Percentiles rank a stretch among this genome's conserved stretches.
Conservation (phyloP, 1,140 invertebrate genomes). For the Eubasilissa regina region DNA sequence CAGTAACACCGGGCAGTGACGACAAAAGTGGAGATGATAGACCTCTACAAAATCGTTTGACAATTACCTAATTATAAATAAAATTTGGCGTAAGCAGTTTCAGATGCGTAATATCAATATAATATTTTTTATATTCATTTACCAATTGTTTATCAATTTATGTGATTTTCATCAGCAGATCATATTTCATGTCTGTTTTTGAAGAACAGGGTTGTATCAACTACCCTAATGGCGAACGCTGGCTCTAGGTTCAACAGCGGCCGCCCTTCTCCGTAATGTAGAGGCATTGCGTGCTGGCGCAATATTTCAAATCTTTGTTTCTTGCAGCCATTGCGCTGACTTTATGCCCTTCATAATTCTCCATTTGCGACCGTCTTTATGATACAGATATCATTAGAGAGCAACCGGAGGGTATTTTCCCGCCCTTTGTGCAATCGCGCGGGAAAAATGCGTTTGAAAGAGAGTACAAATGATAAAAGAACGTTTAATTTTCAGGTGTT, state of each 20-base stretch:
- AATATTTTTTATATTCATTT: too few relatives aligned
- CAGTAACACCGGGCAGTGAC: too few relatives aligned
- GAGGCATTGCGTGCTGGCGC: slow-evolving; percentile 55
- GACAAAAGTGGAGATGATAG: too few relatives aligned
- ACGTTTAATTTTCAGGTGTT: background rate
- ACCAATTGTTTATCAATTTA: too few relatives aligned
- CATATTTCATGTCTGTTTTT: too few relatives aligned
- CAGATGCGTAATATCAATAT: too few relatives aligned
- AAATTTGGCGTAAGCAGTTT: too few relatives aligned
- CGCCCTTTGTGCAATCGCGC: background rate
- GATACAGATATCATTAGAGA: slow-evolving; percentile 59
- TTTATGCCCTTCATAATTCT: slow-evolving; percentile 60
- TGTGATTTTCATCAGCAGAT: too few relatives aligned
- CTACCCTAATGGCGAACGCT: background rate
- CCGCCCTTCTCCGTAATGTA: slow-evolving; percentile 47
- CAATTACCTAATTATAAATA: too few relatives aligned
- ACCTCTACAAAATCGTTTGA: too few relatives aligned
- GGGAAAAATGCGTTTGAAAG: slow-evolving; percentile 3
- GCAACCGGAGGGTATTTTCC: slow-evolving; percentile 1
- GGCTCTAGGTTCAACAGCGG: background rate
- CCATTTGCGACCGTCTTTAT: slow-evolving; percentile 58
- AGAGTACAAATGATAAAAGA: background rate
- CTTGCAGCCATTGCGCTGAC: slow-evolving; percentile 54
- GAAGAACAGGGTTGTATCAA: slow-evolving; percentile 21
- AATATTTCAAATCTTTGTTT: slow-evolving; percentile 59